These are phyloP conservation scores for Galleria mellonella DNA, from an alignment of 1,140 invertebrate genomes.

Conservation along the genomic window DNA sequence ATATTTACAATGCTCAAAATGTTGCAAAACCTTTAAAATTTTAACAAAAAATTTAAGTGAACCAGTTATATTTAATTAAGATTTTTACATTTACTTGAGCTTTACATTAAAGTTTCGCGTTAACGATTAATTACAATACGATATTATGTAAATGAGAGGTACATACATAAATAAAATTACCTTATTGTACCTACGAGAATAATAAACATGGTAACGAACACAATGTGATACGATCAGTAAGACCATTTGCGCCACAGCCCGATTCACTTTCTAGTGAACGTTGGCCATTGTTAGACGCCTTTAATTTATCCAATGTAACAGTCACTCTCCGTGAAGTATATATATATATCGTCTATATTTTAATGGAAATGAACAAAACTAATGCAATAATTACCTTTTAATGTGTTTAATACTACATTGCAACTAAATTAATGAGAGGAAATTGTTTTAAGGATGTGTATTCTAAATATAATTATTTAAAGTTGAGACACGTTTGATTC, in stretches of 20 bases:
- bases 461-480: background rate
- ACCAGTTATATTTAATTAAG: too few relatives aligned
- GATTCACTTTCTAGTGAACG: slow-evolving; percentile 56
- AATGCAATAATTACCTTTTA: background rate
- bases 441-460: background rate
- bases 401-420: background rate
- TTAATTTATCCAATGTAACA: slow-evolving; percentile 41
- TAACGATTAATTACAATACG: too few relatives aligned
- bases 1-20: too few relatives aligned
- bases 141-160: too few relatives aligned
- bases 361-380: slow-evolving; percentile 6
- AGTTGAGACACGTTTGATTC: slow-evolving; percentile 17
- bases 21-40: too few relatives aligned
- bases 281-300: slow-evolving; percentile 41
- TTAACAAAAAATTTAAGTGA: too few relatives aligned
- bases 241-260: slow-evolving; percentile 39
- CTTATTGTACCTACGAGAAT: slow-evolving; percentile 38
- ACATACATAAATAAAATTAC: too few relatives aligned
- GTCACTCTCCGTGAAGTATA: slow-evolving; percentile 21
- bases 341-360: slow-evolving; percentile 9
- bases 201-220: slow-evolving; percentile 41
- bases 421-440: slow-evolving; percentile 2
- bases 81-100: too few relatives aligned
- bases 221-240: slow-evolving; percentile 47
- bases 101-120: too few relatives aligned